Conservation (phyloP, 92 coral and sea anemone species). For the Palythoa caribaeorum region DNA sequence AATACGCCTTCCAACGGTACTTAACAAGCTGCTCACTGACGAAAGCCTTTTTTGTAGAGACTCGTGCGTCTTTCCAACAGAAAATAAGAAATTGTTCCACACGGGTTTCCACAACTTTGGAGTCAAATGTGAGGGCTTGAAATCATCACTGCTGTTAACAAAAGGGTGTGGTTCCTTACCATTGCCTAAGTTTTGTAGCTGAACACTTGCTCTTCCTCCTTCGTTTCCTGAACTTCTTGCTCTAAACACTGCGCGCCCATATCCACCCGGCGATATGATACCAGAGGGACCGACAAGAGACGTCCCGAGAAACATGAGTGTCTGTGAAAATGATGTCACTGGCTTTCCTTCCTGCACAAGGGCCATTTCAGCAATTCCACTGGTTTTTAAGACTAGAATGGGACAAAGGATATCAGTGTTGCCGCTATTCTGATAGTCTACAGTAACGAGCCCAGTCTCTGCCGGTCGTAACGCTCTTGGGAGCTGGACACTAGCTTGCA, state of each 20-base stretch:
- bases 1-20: constrained; percentile 68
- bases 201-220: constrained; percentile 41
- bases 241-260: constrained; percentile 64
- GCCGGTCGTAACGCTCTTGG: constrained; percentile 63
- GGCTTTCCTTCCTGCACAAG: constrained; percentile 59
- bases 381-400: constrained; percentile 57
- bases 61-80: constrained; percentile 71
- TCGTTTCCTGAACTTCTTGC: constrained; percentile 38
- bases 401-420: constrained; percentile 72
- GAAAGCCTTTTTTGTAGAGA: constrained; percentile 69
- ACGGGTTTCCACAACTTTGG: constrained; percentile 74
- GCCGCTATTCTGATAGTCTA: constrained; percentile 75
- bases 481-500: constrained; percentile 55
- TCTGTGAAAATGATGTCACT: constrained; percentile 43
- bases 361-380: constrained; percentile 41
- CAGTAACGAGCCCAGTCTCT: constrained; percentile 64
- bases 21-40: constrained; percentile 68
- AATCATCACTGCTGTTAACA: constrained; percentile 66
- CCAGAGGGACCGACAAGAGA: constrained; percentile 82
- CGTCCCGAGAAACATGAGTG: constrained; percentile 62
- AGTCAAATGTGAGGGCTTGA: constrained; percentile 66
- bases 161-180: constrained; percentile 68
- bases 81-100: constrained; percentile 74
- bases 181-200: constrained; percentile 24
- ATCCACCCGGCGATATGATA: constrained; percentile 72